Evolutionary conservation across 2,797 vertebrate species (phyloP), one percentile per base, ranked within the genome.

Genomic region (Schizopygopsis malacanthus): DNA sequence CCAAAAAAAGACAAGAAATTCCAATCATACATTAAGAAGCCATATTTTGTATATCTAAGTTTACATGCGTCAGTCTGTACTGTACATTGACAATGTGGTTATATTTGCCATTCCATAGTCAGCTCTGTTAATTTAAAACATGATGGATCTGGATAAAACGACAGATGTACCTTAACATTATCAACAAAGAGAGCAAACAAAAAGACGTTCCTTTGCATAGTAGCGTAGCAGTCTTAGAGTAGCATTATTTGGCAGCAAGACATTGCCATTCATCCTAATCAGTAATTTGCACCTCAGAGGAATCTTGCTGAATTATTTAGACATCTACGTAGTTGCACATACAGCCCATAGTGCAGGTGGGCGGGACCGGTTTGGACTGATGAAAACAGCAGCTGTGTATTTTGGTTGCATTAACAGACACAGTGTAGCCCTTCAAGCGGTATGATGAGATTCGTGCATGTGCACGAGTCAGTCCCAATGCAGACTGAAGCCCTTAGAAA

Each of bases 401-500:
- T 45, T 85, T 28, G 54, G 33, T 54, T 25, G 79, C 47, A 25
- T 13, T 41, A 63, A 63, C 12, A 50, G 75, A 76, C 61, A 69
- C 45, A 25, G 75, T 15, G 63, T 11, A 73, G 78, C 78, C 84
- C 78, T 85, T 85, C 2, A 72, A 84, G 83, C 52, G 18, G 10
- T 73, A 37, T 83, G 79, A 80, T 79, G 54, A 37, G 54, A 25
- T 79, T 61, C 67, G 37, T 84, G 81, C 87, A 83, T 72, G 54
- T 85, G 50, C 50, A 33, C 33, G 37, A 71, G 10, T 91, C 96
- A 97, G 88, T 96, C 95, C 96, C 96, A 97, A 91, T 97, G 95
- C 88, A 97, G 93, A 89, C 93, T 97, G 89, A 96, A 96, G 85
- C 96, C 97, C 88, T 95, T 96, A 33, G 95, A 96, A 67, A 97